A percentile compares a stretch with the other conserved stretches of the same genome.
Conservation (phyloP, 2,888 invertebrate species). For the Kuschelorhynchus macadamiae region DNA sequence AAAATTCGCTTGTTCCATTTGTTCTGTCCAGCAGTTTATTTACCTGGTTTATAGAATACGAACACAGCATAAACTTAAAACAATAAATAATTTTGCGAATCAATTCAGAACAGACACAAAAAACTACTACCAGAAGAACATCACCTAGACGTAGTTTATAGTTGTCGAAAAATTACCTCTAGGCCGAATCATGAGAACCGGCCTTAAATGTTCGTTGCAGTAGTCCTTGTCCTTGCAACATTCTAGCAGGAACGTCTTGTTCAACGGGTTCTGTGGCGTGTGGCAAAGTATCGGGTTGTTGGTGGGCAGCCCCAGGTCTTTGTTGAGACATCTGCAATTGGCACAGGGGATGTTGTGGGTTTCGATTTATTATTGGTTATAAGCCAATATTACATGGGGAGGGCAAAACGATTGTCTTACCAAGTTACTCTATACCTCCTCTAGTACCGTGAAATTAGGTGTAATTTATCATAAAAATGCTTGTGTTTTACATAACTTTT, state of each 20-base stretch:
- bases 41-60: too few species aligned
- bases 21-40: too few species aligned
- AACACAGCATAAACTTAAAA: too few species aligned
- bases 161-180: conserved; percentile 39
- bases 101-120: neutral
- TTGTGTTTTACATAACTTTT: too few species aligned
- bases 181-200: conserved; percentile 72
- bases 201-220: conserved; percentile 82
- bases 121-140: neutral
- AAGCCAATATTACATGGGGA: neutral
- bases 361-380: neutral
- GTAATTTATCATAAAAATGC: too few species aligned
- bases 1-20: too few species aligned
- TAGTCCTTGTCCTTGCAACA: conserved; percentile 84
- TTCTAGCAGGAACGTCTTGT: conserved; percentile 83
- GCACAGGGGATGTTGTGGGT: conserved; percentile 19
- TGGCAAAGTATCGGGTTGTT: conserved; percentile 88
- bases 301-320: conserved; percentile 80
- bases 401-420: too few species aligned
- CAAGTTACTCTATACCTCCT: too few species aligned
- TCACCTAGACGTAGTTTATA: conserved; percentile 6
- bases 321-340: conserved; percentile 80
- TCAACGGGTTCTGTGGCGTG: conserved; percentile 78
- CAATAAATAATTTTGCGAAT: too few species aligned
- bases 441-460: too few species aligned